Evolutionary conservation across 2,113 vertebrate species (phyloP).

Genomic region (Poicephalus gulielmi): DNA sequence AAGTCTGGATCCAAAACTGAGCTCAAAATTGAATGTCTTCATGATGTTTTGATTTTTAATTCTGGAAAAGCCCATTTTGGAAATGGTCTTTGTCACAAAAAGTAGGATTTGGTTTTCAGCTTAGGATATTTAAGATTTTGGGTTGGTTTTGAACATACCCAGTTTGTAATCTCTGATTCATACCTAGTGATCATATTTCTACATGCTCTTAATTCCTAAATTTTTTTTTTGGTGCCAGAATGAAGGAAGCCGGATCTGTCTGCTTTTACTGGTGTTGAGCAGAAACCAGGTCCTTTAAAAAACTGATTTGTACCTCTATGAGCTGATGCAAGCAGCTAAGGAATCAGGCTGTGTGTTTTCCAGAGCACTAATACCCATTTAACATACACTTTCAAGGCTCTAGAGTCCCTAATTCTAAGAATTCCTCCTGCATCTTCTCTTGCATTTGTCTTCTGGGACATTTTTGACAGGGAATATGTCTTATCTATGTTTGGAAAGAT

Average conservation of each 20-base stretch:
- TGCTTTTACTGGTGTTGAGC: neutral
- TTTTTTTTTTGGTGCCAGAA: neutral
- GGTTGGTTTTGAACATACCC: neutral
- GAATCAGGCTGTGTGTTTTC: neutral
- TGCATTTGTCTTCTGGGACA: neutral
- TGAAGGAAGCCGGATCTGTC: neutral
- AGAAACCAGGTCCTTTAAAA: neutral
- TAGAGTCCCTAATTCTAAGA: neutral
- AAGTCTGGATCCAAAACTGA: neutral
- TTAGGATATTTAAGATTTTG: neutral
- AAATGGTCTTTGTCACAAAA: neutral
- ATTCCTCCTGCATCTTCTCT: neutral
- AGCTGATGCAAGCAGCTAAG: neutral
- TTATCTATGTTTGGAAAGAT: neutral
- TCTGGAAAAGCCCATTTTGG: neutral
- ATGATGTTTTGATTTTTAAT: neutral
- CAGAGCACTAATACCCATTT: neutral
- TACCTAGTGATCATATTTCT: neutral
- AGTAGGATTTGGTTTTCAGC: fast-evolving
- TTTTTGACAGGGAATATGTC: neutral
- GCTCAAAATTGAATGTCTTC: neutral
- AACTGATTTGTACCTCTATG: neutral
- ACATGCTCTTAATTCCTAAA: neutral
- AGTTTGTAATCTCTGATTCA: neutral
- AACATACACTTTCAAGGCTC: neutral